A percentile compares a stretch with the other conserved stretches of the same genome.
These are phyloP conservation scores for Huso huso DNA, from an alignment of 2,797 vertebrate species.

Conservation along the genomic window DNA sequence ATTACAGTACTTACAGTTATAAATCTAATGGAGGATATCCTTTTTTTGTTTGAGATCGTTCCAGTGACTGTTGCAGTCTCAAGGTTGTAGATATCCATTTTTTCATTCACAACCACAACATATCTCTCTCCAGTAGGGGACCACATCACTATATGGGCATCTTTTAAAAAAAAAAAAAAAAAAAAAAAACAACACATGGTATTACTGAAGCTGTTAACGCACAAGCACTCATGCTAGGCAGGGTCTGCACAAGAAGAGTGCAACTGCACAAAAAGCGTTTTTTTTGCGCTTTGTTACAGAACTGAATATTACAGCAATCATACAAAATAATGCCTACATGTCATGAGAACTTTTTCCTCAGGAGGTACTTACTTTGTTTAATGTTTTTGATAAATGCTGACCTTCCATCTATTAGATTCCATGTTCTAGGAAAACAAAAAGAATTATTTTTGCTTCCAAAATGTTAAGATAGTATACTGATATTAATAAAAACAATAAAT, in stretches of 20 bases:
- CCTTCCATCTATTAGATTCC: slow-evolving; percentile 90
- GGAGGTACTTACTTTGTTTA: slow-evolving; percentile 78
- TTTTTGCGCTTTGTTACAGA: too few relatives aligned
- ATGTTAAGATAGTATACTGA: slow-evolving; percentile 4
- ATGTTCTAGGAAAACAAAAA: slow-evolving; percentile 74
- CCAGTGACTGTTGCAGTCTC: slow-evolving; percentile 73
- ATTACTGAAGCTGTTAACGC: too few relatives aligned
- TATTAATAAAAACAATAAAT: neutral
- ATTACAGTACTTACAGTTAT: slow-evolving; percentile 65
- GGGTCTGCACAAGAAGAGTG: too few relatives aligned
- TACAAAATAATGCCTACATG: too few relatives aligned
- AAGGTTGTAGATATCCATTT: slow-evolving; percentile 72
- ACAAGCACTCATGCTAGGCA: too few relatives aligned
- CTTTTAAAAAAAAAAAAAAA: slow-evolving; percentile 45
- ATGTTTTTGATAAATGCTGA: slow-evolving; percentile 95
- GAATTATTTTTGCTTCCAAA: neutral
- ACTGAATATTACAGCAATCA: neutral
- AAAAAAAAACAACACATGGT: slow-evolving; percentile 9
- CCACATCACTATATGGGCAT: slow-evolving; percentile 86
- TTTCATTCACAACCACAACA: slow-evolving; percentile 63
- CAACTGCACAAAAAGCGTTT: too few relatives aligned
- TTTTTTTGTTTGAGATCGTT: slow-evolving; percentile 66
- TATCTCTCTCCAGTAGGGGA: slow-evolving; percentile 81
- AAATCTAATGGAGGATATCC: slow-evolving; percentile 80
- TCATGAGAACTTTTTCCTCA: neutral